Evolutionary conservation across 1,140 invertebrate species (phyloP), one percentile per base, ranked within the genome.

Genomic region (Cydia pomonella): DNA sequence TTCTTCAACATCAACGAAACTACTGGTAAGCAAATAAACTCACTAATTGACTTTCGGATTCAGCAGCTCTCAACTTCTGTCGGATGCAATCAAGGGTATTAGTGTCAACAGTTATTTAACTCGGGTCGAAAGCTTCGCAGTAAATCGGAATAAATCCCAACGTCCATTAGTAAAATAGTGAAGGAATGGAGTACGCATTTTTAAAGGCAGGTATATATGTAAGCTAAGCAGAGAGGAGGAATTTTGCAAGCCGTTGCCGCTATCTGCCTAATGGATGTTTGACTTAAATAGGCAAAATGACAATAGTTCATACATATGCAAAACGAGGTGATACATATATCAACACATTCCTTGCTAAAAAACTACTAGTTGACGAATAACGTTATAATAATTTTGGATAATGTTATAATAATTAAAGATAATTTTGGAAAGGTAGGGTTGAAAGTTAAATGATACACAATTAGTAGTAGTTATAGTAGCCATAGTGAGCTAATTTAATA

Each of bases 1-100:
- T 97, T 97, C 89, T 98, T 98, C 84, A 95, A 96, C 81, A 96
- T 97, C 76, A 96, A 97, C 82, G 96, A 97, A 86, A 95, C 95
- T 38, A 96, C 96, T 82, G 97, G 97, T 97, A 90, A 90, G 91
- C 79, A 27, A 18, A 73, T 63, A 72, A 74, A 74, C 33, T 63
- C n/a, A 69, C 62, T 9, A 72, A 73, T 53, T 76, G 64, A 76
- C 44, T 75, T 69, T 50, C 33, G 21, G 50, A 59, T 47, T 53
- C 41, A 59, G 9, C 53, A 59, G 21, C 53, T 23, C 53, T 59
- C 16, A 59, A 59, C 53, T 59, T 59, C 53, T 59, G 53, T 59
- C 53, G 53, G 29, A 69, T 72, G 73, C 41, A 71, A 71, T 18
- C 71, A 64, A 50, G 38, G 41, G 75, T 50, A 76, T 75, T 77